Evolutionary conservation across 2,888 invertebrate species (phyloP), one percentile per base, ranked within the genome.

Genomic region (Lampropteryx suffumata): DNA sequence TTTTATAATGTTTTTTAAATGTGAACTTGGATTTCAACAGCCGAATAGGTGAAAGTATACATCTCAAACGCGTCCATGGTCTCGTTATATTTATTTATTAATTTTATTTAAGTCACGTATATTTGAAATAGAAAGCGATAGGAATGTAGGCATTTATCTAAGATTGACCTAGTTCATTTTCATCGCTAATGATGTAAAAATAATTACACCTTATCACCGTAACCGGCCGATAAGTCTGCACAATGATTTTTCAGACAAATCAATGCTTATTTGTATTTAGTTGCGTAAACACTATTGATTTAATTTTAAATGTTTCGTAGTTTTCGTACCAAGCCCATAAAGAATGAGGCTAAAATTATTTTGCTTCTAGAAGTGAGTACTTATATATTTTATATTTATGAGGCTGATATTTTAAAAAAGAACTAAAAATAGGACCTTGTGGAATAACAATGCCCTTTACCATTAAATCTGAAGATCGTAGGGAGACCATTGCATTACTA

Each of bases 321-420:
- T 7, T 79, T 76, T 61, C 62, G 62, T 35, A 71, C 66, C 9
- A 82, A 75, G 71, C 67, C 77, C 13, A 82, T 76, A 55, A 78
- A 72, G 47, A 68, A 76, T 53, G 67, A 79, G 55, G 77, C 76
- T 1, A 33, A 74, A 59, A 77, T 81, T 46, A 75, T 80, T 35
- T 53, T 33, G 27, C 57, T 78, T 33, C 51, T 79, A 40, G 69
- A 76, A 58, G 81, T 82, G 59, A 82, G 79, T 78, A 59, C 8
- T 7, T 5, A 11, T 42, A 24, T 4, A 6, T 24, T 5, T 26
- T 17, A 3, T 9, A 12, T 34, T 35, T 27, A 21, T 41, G 44
- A 57, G 61, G 60, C 57, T 62, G 46, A 46, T 61, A 41, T 53
- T 55, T 57, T 34, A 8, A 28, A 33, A 28, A 17, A 39, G 12